phyloP scores from a whole-genome alignment of 2,113 vertebrate genomes.

The Pelvicachromis taeniatus region DNA sequence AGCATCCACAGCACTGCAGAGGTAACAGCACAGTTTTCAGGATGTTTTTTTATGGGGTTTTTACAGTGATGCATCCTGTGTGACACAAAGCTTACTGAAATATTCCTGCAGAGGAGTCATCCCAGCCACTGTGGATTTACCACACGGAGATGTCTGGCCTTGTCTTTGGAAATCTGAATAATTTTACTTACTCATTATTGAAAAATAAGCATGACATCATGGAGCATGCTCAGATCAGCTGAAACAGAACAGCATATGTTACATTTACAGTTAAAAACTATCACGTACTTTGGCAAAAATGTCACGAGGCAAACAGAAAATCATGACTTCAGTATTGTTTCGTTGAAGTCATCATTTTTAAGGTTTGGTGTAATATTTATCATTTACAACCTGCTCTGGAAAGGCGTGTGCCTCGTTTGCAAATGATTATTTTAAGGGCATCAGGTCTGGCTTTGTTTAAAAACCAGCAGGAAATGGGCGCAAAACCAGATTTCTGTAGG shows the following conservation, averaged over 20 bases:
- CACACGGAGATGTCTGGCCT: slow-evolving; percentile 6
- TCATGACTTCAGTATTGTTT: neutral
- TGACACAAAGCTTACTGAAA: slow-evolving; percentile 9
- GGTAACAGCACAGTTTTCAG: slow-evolving; percentile 13
- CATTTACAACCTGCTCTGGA: neutral
- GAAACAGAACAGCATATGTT: neutral
- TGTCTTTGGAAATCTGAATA: slow-evolving; percentile 12
- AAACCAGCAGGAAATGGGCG: slow-evolving; percentile 42
- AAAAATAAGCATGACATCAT: neutral
- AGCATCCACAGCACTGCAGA: neutral
- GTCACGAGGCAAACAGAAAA: neutral
- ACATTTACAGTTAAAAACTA: neutral
- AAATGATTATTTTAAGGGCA: slow-evolving; percentile 28
- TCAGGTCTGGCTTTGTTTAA: slow-evolving; percentile 50
- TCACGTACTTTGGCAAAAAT: neutral
- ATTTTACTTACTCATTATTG: neutral
- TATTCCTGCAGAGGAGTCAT: slow-evolving; percentile 20
- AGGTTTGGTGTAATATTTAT: neutral
- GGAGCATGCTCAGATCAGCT: slow-evolving; percentile 2
- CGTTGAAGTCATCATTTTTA: neutral
- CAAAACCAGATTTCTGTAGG: slow-evolving; percentile 36
- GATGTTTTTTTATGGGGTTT: neutral
- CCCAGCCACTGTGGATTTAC: slow-evolving; percentile 20
- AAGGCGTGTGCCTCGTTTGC: slow-evolving; percentile 36
- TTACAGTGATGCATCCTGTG: neutral